A percentile compares a stretch with the other conserved stretches of the same genome.
Evolutionary conservation across 2,113 vertebrate genomes (phyloP).

Genomic region (Anoplopoma fimbria): DNA sequence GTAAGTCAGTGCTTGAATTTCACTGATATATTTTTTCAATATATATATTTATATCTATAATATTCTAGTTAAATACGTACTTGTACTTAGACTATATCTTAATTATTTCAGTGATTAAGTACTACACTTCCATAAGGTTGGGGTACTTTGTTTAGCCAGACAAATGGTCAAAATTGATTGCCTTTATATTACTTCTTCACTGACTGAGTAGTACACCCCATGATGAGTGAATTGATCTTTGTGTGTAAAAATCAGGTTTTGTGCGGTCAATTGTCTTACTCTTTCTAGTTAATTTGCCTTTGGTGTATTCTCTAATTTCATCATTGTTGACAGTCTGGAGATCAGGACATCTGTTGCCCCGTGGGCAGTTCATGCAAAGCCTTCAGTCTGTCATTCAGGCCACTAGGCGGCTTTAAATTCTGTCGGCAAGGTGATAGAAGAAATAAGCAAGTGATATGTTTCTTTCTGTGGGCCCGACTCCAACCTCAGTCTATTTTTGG

Average conservation of each 20-base stretch:
- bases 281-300: background rate
- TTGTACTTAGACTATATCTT: background rate
- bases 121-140: background rate
- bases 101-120: background rate
- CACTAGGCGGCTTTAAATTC: slow-evolving; percentile 38
- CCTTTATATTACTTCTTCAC: background rate
- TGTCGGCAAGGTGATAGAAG: slow-evolving; percentile 36
- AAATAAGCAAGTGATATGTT: slow-evolving; percentile 38
- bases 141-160: background rate
- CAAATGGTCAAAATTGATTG: background rate
- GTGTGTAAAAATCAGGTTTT: background rate
- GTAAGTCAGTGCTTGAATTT: no score
- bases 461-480: slow-evolving; percentile 19
- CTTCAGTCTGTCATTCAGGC: slow-evolving; percentile 4
- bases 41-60: no score
- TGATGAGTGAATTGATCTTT: background rate
- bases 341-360: slow-evolving; percentile 5
- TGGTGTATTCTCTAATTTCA: background rate
- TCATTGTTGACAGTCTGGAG: background rate
- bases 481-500: slow-evolving; percentile 44
- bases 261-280: no score
- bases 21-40: no score
- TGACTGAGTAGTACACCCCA: no score
- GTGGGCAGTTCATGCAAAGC: background rate
- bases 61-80: background rate